Conservation (phyloP, 2,888 invertebrate genomes). For the Caenorhabditis sulstoni region DNA sequence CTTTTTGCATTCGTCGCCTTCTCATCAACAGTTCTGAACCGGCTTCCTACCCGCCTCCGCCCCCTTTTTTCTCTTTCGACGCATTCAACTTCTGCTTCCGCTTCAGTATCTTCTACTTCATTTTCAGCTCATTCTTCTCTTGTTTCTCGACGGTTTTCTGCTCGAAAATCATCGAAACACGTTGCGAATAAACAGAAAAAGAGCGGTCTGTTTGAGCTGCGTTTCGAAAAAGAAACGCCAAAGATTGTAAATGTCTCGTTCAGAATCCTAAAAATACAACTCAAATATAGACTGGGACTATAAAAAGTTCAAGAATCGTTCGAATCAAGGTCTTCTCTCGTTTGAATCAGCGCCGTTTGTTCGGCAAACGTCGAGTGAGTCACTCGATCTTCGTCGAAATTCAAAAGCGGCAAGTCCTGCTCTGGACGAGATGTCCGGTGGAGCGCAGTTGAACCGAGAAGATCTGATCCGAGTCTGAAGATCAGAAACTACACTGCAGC, state of each 20-base stretch:
- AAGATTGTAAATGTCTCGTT: conserved; percentile 2
- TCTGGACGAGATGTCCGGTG: too few species aligned
- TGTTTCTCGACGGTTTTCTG: too few species aligned
- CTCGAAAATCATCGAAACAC: conserved; percentile 3
- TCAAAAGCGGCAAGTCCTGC: too few species aligned
- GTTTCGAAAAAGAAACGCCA: neutral
- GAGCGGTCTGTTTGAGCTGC: neutral
- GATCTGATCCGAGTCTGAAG: too few species aligned
- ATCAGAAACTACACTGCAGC: neutral
- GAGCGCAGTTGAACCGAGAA: too few species aligned
- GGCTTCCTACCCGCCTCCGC: too few species aligned
- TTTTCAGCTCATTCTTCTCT: neutral
- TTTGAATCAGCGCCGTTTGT: too few species aligned
- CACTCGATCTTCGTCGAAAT: neutral
- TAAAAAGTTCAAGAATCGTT: neutral
- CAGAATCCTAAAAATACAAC: neutral
- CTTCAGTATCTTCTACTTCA: too few species aligned
- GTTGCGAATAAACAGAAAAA: too few species aligned
- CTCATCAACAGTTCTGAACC: neutral
- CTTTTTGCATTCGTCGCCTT: neutral
- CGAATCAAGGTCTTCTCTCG: neutral
- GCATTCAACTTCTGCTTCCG: too few species aligned
- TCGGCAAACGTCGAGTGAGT: too few species aligned
- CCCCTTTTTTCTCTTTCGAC: too few species aligned
- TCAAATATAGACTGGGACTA: neutral